Conservation (phyloP, 2,797 vertebrate genomes). For the Jordanella pulchra region DNA sequence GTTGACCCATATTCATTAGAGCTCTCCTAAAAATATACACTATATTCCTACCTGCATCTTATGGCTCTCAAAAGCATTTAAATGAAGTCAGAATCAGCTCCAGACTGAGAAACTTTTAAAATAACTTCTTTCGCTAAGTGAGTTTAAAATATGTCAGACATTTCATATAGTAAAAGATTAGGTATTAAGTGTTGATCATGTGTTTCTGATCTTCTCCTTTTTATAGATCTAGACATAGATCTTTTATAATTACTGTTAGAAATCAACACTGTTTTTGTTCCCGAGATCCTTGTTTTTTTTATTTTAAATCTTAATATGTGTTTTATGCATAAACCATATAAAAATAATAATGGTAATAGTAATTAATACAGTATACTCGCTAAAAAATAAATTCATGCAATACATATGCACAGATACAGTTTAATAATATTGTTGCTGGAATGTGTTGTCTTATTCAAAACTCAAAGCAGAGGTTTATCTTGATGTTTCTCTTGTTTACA, state of each 20-base stretch:
- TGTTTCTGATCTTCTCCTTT: background rate
- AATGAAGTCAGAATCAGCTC: too few species aligned
- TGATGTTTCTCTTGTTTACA: background rate
- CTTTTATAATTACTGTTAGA: background rate
- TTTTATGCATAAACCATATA: background rate
- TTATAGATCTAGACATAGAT: background rate
- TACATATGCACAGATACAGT: background rate
- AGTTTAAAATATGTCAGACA: background rate
- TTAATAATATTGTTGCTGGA: background rate
- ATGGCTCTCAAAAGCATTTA: background rate
- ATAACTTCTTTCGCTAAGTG: background rate
- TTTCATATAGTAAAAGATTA: background rate
- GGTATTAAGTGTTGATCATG: background rate
- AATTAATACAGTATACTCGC: too few species aligned
- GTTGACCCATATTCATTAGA: slow-evolving; percentile 41
- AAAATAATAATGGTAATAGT: background rate
- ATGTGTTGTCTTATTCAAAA: background rate
- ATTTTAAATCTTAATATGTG: background rate
- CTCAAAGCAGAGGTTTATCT: background rate
- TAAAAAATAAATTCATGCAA: background rate
- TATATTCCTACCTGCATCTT: background rate
- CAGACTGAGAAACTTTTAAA: background rate
- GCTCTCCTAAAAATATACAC: background rate
- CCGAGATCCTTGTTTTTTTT: background rate
- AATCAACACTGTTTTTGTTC: background rate